phyloP scores from a whole-genome alignment of 2,888 invertebrate genomes.

The Cryptocheilus praepositus region DNA sequence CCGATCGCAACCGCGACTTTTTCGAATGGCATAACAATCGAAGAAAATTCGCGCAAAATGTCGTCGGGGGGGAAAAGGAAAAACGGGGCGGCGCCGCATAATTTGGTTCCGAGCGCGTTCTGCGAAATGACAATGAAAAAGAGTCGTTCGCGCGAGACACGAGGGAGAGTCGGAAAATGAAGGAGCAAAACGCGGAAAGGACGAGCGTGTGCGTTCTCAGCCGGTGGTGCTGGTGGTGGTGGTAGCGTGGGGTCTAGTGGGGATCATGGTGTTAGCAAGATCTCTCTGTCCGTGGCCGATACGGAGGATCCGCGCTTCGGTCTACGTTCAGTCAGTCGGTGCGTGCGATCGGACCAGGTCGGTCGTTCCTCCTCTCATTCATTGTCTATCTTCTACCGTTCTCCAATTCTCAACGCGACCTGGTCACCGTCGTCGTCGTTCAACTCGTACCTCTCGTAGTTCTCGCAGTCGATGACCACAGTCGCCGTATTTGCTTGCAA shows the following conservation, averaged over 20 bases:
- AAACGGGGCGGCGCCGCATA: no score
- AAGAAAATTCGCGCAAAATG: no score
- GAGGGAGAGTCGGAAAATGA: neutral
- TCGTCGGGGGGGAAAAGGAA: no score
- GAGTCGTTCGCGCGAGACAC: neutral
- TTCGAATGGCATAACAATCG: no score
- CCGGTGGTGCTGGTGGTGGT: neutral
- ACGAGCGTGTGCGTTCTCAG: neutral
- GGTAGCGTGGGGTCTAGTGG: constrained; percentile 32
- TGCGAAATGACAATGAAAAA: neutral
- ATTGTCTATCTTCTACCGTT: neutral
- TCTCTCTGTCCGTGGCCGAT: constrained; percentile 46
- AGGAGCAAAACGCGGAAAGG: neutral
- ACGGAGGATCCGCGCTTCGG: constrained; percentile 33
- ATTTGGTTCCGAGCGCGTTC: neutral
- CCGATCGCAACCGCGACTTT: no score
- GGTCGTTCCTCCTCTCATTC: constrained; percentile 27
- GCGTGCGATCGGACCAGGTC: constrained; percentile 57
- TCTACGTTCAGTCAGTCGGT: constrained; percentile 50
- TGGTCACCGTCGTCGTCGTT: neutral
- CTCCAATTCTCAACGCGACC: neutral
- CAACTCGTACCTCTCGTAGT: no score
- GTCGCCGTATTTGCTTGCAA: no score
- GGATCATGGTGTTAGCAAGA: constrained; percentile 49
- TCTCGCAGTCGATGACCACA: neutral